Base-by-base conservation (phyloP, 2,888 invertebrate species). In the Trypoxylon attenuatum region DNA sequence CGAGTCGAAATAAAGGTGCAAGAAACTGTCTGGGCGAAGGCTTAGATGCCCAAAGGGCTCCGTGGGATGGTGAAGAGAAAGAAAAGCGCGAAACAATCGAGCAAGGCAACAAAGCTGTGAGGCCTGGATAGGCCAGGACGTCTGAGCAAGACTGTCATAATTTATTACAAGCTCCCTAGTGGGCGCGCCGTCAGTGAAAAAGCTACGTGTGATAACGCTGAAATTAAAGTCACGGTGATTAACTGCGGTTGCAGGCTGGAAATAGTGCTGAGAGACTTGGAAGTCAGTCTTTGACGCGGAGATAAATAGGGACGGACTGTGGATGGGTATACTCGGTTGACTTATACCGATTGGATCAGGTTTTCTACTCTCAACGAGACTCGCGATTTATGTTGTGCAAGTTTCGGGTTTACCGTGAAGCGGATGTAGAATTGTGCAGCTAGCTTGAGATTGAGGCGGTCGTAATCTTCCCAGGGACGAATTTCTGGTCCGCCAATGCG, bases 151-250 rank as follows among this genome's bases (percentile, higher is more conserved):
- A 2, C 3, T 4, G 33, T 0, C 42, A 65, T 67, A 74, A 73
- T 73, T 73, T 75, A 75, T 73, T 62, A 68, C 59, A 15, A 49
- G 42, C 62, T 56, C 59, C 75, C 54, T 59, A 51, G 55, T 39
- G 46, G 47, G 60, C 60, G 42, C 51, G 1, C 2, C 25, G 49
- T 39, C 33, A 10, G n/a, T 53, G 53, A 71, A 69, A 61, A 74
- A 59, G 58, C 56, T 57, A 46, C 68, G 61, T 56, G 71, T 57
- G 75, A 73, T 73, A 73, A 75, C 68, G 60, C 51, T 29, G 66
- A 50, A 68, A 73, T 73, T 73, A 75, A 62, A 71, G 65, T 65
- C 69, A 33, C 25, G 38, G 50, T 71, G 76, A 75, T 74, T 75
- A 74, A 75, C 52, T 51, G 49, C 41, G 29, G 54, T 52, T 45